A percentile compares a stretch with the other conserved stretches of the same genome.
Evolutionary conservation across 2,797 vertebrate genomes (phyloP).

Genomic region (Antennarius maculatus): DNA sequence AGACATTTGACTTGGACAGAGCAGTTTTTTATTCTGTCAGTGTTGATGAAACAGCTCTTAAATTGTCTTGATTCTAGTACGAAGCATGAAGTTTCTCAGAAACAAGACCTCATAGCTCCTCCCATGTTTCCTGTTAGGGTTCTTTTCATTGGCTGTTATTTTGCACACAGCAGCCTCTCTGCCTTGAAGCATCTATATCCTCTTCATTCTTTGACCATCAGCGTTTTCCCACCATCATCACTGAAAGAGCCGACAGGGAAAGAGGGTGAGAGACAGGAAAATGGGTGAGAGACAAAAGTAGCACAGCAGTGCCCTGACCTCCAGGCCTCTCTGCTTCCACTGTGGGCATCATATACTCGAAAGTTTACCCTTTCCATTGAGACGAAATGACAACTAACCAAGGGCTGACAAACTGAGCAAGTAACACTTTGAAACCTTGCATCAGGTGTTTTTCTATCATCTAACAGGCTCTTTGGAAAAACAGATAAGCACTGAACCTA

Average conservation of each 20-base stretch:
- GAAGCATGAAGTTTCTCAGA: no score
- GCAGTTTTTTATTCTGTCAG: no score
- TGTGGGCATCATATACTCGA: conserved; percentile 78
- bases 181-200: conserved; percentile 53
- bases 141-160: conserved; percentile 62
- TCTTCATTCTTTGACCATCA: conserved; percentile 70
- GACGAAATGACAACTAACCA: conserved; percentile 77
- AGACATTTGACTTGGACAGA: no score
- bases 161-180: conserved; percentile 66
- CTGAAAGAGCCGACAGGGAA: conserved; percentile 72
- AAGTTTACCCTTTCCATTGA: conserved; percentile 73
- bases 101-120: conserved; percentile 61
- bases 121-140: conserved; percentile 68
- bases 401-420: conserved; percentile 65
- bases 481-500: conserved; percentile 85
- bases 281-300: conserved; percentile 61
- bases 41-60: no score
- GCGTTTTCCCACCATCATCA: conserved; percentile 83
- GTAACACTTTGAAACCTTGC: conserved; percentile 74
- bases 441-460: conserved; percentile 79
- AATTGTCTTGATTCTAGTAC: no score
- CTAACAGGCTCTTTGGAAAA: conserved; percentile 87
- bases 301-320: conserved; percentile 67
- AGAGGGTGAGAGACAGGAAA: conserved; percentile 50
- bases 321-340: conserved; percentile 55